Base-by-base conservation (phyloP, 2,797 vertebrate genomes). In the Thalassophryne amazonica region DNA sequence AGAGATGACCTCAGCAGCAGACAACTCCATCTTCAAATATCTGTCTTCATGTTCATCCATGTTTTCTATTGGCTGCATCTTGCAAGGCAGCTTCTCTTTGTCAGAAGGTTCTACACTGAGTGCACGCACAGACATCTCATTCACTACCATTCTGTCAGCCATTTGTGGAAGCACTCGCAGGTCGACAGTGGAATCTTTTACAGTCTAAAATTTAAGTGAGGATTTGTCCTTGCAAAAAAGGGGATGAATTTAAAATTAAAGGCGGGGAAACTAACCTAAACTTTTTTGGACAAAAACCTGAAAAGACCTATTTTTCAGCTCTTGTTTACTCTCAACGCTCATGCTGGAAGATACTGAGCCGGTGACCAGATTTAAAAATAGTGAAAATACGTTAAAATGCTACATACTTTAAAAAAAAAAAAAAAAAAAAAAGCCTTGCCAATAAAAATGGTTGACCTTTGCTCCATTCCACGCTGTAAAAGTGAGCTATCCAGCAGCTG, bases 391-490 rank as follows among this genome's bases (percentile, higher is more conserved):
- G 76, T 83, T 80, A 73, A 75, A 79, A 24, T 40, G 32, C 64
- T 60, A 76, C 74, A 67, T 63, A 38, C 23, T n/a, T 33, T n/a
- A 17, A 19, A 20, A 34, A 45, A 62, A 60, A 60, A 61, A 50
- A 16, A n/a, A n/a, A n/a, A n/a, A n/a, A n/a, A n/a, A n/a, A n/a
- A n/a, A n/a, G n/a, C n/a, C n/a, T n/a, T n/a, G n/a, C n/a, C n/a
- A n/a, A n/a, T n/a, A n/a, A n/a, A n/a, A n/a, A n/a, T n/a, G 0
- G 43, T 70, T 82, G 80, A 90, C 81, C 87, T 88, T 86, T 86
- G 85, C 64, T 52, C 72, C 76, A 38, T 50, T 73, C 43, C 46
- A 33, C 49, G 2, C 28, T 3, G 18, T 25, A 53, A 67, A 67
- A 28, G 53, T 12, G 7, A 24, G 52, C 59, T 68, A 61, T 54